Evolutionary conservation across 2,797 vertebrate species (phyloP).

Genomic region (Tokudaia muenninki): DNA sequence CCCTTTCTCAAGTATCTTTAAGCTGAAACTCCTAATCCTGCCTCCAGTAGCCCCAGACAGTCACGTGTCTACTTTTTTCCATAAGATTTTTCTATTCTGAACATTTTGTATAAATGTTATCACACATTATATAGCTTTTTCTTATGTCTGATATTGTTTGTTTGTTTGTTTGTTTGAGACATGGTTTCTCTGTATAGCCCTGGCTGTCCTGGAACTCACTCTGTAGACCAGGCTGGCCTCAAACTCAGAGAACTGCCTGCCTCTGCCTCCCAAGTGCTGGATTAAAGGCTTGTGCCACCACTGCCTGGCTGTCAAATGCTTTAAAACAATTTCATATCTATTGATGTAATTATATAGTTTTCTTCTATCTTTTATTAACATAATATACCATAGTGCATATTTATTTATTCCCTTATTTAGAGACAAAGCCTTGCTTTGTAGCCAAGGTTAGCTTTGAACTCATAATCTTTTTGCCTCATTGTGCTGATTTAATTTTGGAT

Average conservation of each 20-base stretch:
- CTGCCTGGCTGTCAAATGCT: neutral
- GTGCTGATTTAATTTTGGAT: conserved; percentile 17
- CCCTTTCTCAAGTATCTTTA: neutral
- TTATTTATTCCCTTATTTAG: neutral
- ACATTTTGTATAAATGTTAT: conserved; percentile 23
- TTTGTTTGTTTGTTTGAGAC: neutral
- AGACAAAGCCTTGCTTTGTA: neutral
- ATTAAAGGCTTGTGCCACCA: too few relatives aligned
- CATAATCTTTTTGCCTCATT: neutral
- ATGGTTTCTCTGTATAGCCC: neutral
- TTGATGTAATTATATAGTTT: conserved; percentile 24
- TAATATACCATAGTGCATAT: conserved; percentile 22
- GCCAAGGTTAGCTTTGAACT: neutral
- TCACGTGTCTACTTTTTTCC: neutral
- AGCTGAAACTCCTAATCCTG: neutral
- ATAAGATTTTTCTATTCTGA: neutral
- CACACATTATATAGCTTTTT: neutral
- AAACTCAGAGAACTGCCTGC: neutral
- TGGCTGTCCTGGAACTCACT: neutral
- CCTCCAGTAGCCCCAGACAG: neutral
- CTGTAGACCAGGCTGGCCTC: neutral
- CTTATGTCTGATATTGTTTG: conserved; percentile 1
- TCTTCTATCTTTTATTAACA: conserved; percentile 38
- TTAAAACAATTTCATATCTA: neutral
- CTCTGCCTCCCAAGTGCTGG: neutral